phyloP scores from a whole-genome alignment of 1,140 invertebrate genomes.

The Zelostemma sp. region DNA sequence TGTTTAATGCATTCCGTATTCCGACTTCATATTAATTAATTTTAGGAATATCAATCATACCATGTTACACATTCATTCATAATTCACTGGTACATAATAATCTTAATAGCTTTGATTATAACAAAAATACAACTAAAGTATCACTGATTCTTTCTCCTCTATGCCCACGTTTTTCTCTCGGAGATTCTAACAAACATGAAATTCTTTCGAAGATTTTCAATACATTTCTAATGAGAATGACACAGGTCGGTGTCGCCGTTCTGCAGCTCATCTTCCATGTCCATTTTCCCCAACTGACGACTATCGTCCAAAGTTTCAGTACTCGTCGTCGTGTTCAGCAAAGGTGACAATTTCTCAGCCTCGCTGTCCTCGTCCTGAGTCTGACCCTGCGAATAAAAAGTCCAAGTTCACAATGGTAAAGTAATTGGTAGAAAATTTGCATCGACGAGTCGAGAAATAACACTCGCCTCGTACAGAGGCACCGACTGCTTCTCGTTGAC shows the following conservation, averaged over 20 bases:
- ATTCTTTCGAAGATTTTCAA: too few species aligned
- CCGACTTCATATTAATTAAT: too few species aligned
- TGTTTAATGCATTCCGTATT: too few species aligned
- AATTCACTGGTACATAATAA: too few species aligned
- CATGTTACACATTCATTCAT: too few species aligned
- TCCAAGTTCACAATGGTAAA: constrained; percentile 19
- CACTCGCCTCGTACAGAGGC: constrained; percentile 42
- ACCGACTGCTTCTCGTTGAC: constrained; percentile 72
- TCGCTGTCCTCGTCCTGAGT: constrained; percentile 83
- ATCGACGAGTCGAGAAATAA: constrained; percentile 11
- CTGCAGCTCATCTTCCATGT: constrained; percentile 62
- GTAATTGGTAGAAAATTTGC: constrained; percentile 5
- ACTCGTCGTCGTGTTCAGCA: constrained; percentile 73
- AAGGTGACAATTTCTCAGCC: constrained; percentile 82
- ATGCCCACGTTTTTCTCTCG: too few species aligned
- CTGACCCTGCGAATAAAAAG: constrained; percentile 52
- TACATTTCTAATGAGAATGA: constrained; percentile 62
- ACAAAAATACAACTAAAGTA: too few species aligned
- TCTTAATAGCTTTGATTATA: too few species aligned
- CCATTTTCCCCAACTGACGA: constrained; percentile 60
- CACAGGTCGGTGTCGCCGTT: constrained; percentile 61
- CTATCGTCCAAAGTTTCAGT: constrained; percentile 63
- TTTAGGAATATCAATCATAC: too few species aligned
- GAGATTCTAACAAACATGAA: too few species aligned
- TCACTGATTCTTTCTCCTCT: too few species aligned